These are phyloP conservation scores for Coccyzus lansbergi DNA, from an alignment of 2,797 vertebrate species.

Conservation along the genomic window DNA sequence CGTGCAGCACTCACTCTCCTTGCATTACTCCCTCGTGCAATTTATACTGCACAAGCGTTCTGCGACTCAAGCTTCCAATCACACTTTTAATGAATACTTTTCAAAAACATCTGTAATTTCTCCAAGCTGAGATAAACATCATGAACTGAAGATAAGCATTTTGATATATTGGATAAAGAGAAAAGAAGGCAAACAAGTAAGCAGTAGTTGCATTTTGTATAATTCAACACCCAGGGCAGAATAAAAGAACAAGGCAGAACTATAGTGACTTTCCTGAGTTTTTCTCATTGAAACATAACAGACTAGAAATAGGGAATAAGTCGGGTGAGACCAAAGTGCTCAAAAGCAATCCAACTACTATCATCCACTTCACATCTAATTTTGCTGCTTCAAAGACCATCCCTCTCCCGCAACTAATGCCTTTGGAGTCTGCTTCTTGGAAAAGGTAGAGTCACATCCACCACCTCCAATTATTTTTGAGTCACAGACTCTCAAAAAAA, in stretches of 20 bases:
- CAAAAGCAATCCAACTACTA: background rate
- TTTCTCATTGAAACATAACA: background rate
- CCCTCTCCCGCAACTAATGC: background rate
- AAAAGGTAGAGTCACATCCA: background rate
- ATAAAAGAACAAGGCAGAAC: background rate
- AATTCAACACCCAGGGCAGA: background rate
- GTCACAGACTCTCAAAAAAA: background rate
- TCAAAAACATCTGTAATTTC: background rate
- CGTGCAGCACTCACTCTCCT: background rate
- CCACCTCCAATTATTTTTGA: background rate
- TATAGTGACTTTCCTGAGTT: background rate
- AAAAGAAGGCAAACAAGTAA: background rate
- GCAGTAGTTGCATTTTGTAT: background rate
- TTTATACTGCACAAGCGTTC: background rate
- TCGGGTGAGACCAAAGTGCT: background rate
- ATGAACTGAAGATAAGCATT: background rate
- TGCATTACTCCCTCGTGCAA: background rate
- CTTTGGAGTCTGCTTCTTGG: background rate
- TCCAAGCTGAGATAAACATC: background rate
- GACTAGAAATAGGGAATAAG: background rate
- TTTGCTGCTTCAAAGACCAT: background rate
- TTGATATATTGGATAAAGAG: background rate
- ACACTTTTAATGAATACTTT: background rate
- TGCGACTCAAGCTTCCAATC: background rate
- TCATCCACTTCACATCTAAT: background rate